These are phyloP conservation scores for Trichacis sp. DNA, from an alignment of 2,888 invertebrate genomes.

Conservation along the genomic window DNA sequence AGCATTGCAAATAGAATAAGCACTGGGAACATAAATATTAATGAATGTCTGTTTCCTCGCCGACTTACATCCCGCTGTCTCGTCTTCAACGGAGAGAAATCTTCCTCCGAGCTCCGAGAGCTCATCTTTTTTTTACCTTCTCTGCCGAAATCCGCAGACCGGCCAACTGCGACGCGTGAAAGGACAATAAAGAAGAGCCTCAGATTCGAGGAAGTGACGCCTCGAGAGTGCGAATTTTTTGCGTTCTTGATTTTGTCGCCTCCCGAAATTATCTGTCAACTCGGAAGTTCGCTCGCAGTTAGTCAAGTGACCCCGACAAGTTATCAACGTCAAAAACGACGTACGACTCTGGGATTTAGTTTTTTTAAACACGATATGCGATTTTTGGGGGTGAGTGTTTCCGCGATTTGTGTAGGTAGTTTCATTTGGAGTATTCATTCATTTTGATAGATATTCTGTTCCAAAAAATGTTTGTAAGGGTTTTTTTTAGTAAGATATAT, in stretches of 20 bases:
- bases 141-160: neutral
- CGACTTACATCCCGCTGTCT: slow-evolving; percentile 26
- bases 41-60: slow-evolving; percentile 57
- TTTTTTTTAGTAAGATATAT: too few relatives aligned
- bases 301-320: neutral
- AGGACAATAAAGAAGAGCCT: slow-evolving; percentile 12
- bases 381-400: neutral
- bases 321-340: too few relatives aligned
- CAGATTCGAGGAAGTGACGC: neutral
- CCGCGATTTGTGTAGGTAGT: too few relatives aligned
- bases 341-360: too few relatives aligned
- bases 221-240: slow-evolving; percentile 5
- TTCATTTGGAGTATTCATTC: too few relatives aligned
- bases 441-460: too few relatives aligned
- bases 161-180: slow-evolving; percentile 25
- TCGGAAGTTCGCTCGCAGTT: neutral
- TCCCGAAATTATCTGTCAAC: neutral
- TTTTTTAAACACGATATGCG: too few relatives aligned
- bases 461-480: too few relatives aligned
- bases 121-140: neutral
- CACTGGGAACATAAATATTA: slow-evolving; percentile 60
- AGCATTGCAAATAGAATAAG: slow-evolving; percentile 63
- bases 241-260: neutral
- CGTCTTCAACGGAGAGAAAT: slow-evolving; percentile 39
- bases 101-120: slow-evolving; percentile 27